Conservation (phyloP, 2,797 vertebrate genomes). For the Craterocephalus amniculus region DNA sequence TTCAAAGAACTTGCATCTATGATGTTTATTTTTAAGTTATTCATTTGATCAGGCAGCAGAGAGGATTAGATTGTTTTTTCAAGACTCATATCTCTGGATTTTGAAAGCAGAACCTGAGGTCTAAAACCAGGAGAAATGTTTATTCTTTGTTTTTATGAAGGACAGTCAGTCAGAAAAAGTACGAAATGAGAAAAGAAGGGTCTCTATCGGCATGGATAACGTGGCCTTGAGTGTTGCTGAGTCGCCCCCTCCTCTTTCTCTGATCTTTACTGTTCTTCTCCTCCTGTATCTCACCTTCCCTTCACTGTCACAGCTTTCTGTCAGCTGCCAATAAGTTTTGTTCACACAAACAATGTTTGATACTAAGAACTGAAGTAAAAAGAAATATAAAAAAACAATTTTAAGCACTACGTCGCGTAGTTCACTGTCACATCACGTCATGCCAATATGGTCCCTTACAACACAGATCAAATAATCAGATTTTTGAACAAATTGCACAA, state of each 20-base stretch:
- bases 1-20: too few species aligned
- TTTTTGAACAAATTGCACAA: too few species aligned
- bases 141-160: not conserved
- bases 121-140: too few species aligned
- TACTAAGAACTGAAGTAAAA: not conserved
- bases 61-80: too few species aligned
- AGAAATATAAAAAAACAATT: too few species aligned
- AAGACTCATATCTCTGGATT: too few species aligned
- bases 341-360: slow-evolving; percentile 26
- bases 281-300: slow-evolving; percentile 45
- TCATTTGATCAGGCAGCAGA: too few species aligned
- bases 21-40: too few species aligned
- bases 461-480: not conserved
- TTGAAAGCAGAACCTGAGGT: too few species aligned
- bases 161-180: not conserved
- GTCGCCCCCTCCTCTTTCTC: slow-evolving; percentile 18
- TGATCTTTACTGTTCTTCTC: slow-evolving; percentile 7
- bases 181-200: slow-evolving; percentile 2
- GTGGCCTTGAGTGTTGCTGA: slow-evolving; percentile 12
- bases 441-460: too few species aligned
- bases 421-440: not conserved
- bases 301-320: slow-evolving; percentile 40
- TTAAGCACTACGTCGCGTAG: not conserved
- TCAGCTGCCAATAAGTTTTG: slow-evolving; percentile 32
- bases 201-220: slow-evolving; percentile 27